Evolutionary conservation across 2,113 vertebrate species (phyloP), one percentile per base, ranked within the genome.

Genomic region (Propithecus coquereli): DNA sequence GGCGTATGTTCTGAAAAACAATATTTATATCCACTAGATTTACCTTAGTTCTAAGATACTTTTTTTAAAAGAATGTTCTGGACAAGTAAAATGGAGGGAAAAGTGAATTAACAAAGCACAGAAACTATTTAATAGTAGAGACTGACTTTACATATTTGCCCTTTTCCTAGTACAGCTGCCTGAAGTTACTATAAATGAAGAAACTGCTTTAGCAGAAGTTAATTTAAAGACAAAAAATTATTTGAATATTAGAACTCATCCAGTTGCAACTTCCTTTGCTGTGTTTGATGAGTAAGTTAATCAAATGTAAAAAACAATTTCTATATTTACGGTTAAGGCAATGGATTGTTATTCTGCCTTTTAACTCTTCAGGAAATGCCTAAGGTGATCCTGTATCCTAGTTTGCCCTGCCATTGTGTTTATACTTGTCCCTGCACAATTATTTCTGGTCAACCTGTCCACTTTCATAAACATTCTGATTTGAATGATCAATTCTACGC

Each of bases 221-320:
- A 98, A 99, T 96, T 95, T 99, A 79, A 98, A 99, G 89, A 98
- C 99, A 98, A 99, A 98, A 97, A 98, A n/a, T 9, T 98, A 97
- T n/a, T 97, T 99, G 96, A 97, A 98, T 57, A 98, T 99, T 91
- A 98, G 97, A 98, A 99, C 98, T 92, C 98, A 99, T 95, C 99
- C 99, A 0, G 98, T 99, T 66, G 98, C 99, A 37, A 99, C 99
- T 7, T 99, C 99, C 0, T 99, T 99, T 98, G 99, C 99, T 34
- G 61, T 99, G 95, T 99, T 99, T 82, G 99, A 99, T 94, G 98
- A 99, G 99, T 99, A 99, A 99, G 99, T 98, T 97, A 4, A 0
- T 79, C 22, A 91, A 61, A 63, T 14, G 1, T 86, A 34, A 30
- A 45, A 59, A 54, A 74, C 76, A 52, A 14, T 30, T 43, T 68